Evolutionary conservation across 1,140 invertebrate genomes (phyloP).

Genomic region (Cotesia vestalis): DNA sequence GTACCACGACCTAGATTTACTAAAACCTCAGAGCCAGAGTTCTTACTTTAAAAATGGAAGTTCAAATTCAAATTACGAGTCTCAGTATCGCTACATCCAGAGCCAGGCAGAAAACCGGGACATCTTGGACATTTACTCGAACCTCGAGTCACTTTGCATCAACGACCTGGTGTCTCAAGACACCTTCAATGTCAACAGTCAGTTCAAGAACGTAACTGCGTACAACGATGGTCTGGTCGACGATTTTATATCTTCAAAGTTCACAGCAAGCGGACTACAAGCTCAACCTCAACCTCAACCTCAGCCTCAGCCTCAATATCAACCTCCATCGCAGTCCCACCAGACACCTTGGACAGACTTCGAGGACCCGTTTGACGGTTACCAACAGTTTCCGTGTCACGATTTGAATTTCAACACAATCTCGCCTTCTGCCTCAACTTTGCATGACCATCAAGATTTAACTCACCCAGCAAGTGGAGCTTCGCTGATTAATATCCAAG

Average conservation of each 20-base stretch:
- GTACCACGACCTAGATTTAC: slow-evolving; percentile 15
- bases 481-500: slow-evolving; percentile 51
- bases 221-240: slow-evolving; percentile 17
- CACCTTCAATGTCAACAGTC: neutral
- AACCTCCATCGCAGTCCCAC: slow-evolving; percentile 29
- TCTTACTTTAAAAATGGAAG: too few species aligned
- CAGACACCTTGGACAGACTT: slow-evolving; percentile 43
- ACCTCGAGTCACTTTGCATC: too few species aligned
- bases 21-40: too few species aligned
- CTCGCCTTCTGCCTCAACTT: slow-evolving; percentile 40
- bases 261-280: too few species aligned
- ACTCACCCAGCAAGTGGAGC: slow-evolving; percentile 48
- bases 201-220: slow-evolving; percentile 15
- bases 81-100: too few species aligned
- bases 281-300: too few species aligned
- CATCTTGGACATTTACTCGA: too few species aligned
- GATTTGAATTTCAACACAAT: slow-evolving; percentile 60
- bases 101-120: too few species aligned
- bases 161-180: too few species aligned
- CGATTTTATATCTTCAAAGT: too few species aligned
- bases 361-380: slow-evolving; percentile 53
- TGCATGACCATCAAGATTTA: slow-evolving; percentile 33
- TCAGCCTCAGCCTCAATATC: too few species aligned
- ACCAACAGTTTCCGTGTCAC: slow-evolving; percentile 49
- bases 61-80: too few species aligned